Base-by-base conservation (phyloP, 2,888 invertebrate species). In the Parthenolecanium corni region DNA sequence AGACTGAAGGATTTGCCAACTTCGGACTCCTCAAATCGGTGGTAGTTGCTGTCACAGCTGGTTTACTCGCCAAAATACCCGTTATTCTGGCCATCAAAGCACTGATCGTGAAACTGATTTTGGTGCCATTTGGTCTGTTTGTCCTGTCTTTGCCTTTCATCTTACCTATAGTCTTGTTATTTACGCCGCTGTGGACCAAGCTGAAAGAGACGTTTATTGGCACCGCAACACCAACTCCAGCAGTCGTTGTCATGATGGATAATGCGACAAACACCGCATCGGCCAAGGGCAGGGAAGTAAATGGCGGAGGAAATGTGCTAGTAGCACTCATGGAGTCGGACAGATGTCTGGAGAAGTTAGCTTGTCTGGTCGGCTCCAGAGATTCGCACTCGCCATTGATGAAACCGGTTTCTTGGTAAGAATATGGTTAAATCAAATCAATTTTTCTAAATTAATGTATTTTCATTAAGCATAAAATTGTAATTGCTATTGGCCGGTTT, bases 381-480 rank as follows among this genome's bases (percentile, higher is more conserved):
- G 69, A 69, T 38, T 64, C 66, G 1, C 61, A 65, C 2, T 65
- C 67, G 1, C 46, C 65, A 6, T 69, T 66, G 64, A 67, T 66
- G 47, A 67, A 68, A 47, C 67, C 68, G 3, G 66, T 69, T 21
- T 66, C 67, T 3, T 69, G 69, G 69, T 69, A 56, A 67, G 68
- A 64, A 5, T 11, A 31, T 9, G 9, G 5, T 9, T 9, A 31
- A 9, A 31, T 9, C 4, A 31, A 4, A 31, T 31, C 31, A 31
- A 31, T 25, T 54, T 3, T 14, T 53, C 5, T 12, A 36, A 12
- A 46, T 6, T 46, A 46, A 9, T 16, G 38, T 38, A 14, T 38
- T 11, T 14, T 14, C 38, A 11, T n/a, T n/a, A n/a, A n/a, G n/a
- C n/a, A n/a, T n/a, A n/a, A n/a, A n/a, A n/a, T n/a, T n/a, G n/a